Evolutionary conservation across 2,888 invertebrate species (phyloP).

Genomic region (Andricus quercusramuli): DNA sequence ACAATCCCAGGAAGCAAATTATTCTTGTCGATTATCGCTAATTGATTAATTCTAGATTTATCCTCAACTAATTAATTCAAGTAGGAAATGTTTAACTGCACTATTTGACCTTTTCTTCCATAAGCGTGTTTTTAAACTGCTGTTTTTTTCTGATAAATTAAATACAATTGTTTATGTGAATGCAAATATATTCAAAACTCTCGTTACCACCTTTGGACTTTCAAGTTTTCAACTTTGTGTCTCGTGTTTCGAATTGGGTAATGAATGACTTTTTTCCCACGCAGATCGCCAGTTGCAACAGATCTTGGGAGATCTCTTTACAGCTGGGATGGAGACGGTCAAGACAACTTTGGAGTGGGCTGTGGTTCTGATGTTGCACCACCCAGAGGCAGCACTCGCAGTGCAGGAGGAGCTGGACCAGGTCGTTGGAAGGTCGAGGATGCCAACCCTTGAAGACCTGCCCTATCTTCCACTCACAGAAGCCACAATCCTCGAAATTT

Average conservation of each 20-base stretch:
- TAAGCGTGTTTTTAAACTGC: background rate
- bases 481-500: conserved; percentile 91
- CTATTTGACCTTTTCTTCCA: background rate
- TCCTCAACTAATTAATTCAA: conserved; percentile 4
- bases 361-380: conserved; percentile 91
- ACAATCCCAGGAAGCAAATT: conserved; percentile 12
- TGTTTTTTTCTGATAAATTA: background rate
- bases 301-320: conserved; percentile 93
- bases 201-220: background rate
- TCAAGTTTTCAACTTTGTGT: conserved; percentile 7
- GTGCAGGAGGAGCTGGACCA: conserved; percentile 93
- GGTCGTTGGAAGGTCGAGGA: conserved; percentile 88
- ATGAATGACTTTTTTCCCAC: conserved; percentile 32
- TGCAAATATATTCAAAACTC: background rate
- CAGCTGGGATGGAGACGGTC: conserved; percentile 96
- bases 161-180: background rate
- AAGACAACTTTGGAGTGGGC: conserved; percentile 94
- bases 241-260: conserved; percentile 4
- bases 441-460: conserved; percentile 90
- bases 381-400: conserved; percentile 89
- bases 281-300: conserved; percentile 94
- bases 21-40: background rate
- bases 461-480: conserved; percentile 91
- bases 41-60: background rate
- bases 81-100: conserved; percentile 28